These are phyloP conservation scores for Gobionotothen gibberifrons DNA, from an alignment of 2,797 vertebrate genomes.

Conservation along the genomic window DNA sequence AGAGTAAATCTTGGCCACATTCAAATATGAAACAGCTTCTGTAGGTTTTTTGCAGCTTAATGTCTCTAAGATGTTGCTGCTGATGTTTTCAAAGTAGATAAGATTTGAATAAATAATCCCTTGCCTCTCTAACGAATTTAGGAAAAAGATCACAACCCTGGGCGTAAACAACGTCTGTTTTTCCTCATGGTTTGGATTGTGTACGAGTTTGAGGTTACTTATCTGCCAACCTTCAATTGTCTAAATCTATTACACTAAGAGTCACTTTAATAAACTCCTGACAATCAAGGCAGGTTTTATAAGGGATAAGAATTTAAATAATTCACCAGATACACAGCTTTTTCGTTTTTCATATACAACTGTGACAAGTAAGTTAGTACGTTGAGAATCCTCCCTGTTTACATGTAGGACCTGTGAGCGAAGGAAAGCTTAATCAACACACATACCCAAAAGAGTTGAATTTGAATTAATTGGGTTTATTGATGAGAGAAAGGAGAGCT, in stretches of 20 bases:
- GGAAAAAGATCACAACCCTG: constrained; percentile 60
- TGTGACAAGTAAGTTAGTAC: too few species aligned
- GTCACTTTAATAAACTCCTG: constrained; percentile 8
- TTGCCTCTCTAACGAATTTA: constrained; percentile 45
- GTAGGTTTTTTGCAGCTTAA: constrained; percentile 60
- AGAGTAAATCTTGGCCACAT: constrained; percentile 63
- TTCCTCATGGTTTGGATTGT: constrained; percentile 50
- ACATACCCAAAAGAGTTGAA: too few species aligned
- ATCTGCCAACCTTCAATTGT: constrained; percentile 37
- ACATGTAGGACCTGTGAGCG: too few species aligned
- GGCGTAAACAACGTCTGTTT: constrained; percentile 74
- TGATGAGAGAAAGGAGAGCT: too few species aligned
- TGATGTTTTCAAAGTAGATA: constrained; percentile 73
- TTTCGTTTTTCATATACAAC: not conserved
- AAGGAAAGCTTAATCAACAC: too few species aligned
- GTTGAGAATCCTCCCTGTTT: too few species aligned
- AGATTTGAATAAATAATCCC: constrained; percentile 77
- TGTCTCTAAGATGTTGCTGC: constrained; percentile 62
- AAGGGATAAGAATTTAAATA: constrained; percentile 11
- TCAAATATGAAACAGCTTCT: constrained; percentile 58
- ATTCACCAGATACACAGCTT: not conserved
- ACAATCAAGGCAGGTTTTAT: not conserved
- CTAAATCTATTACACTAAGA: constrained; percentile 30
- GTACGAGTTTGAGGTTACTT: constrained; percentile 51
- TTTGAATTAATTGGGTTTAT: too few species aligned